A percentile compares a stretch with the other conserved stretches of the same genome.
phyloP scores from a whole-genome alignment of 2,888 invertebrate species.

The Entomobrya proxima region DNA sequence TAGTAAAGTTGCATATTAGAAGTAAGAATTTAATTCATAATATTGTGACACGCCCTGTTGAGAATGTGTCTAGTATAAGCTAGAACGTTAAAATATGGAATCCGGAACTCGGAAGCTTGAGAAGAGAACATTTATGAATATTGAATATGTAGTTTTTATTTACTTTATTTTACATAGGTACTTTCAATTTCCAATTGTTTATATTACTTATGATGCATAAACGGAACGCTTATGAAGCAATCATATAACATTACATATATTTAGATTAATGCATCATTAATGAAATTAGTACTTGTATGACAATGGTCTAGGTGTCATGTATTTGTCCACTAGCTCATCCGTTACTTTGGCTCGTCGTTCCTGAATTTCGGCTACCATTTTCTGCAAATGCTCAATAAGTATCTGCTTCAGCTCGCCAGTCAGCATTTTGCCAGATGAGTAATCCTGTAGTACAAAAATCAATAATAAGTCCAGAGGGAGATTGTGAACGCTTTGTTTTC shows the following conservation, averaged over 20 bases:
- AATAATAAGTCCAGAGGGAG: background rate
- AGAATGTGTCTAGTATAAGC: too few relatives aligned
- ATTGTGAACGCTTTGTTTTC: too few relatives aligned
- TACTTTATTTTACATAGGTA: too few relatives aligned
- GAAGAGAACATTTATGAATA: too few relatives aligned
- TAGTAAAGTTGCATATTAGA: too few relatives aligned
- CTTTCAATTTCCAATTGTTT: too few relatives aligned
- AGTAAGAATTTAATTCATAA: too few relatives aligned
- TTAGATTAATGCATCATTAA: background rate
- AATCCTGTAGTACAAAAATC: constrained; percentile 80
- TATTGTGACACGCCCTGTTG: too few relatives aligned
- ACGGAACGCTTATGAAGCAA: background rate
- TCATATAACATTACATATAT: background rate
- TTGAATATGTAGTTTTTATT: too few relatives aligned
- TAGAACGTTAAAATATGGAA: too few relatives aligned
- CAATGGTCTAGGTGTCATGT: constrained; percentile 89
- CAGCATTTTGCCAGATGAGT: constrained; percentile 90
- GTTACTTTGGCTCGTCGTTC: constrained; percentile 87
- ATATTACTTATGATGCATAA: background rate
- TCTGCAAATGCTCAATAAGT: constrained; percentile 88
- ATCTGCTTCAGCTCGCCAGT: constrained; percentile 97
- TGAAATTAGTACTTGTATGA: constrained; percentile 78
- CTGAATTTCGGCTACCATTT: constrained; percentile 90
- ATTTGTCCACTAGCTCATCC: constrained; percentile 89
- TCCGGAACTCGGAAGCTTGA: too few relatives aligned